Base-by-base conservation (phyloP, 2,888 invertebrate genomes). In the Panzeria rudis region DNA sequence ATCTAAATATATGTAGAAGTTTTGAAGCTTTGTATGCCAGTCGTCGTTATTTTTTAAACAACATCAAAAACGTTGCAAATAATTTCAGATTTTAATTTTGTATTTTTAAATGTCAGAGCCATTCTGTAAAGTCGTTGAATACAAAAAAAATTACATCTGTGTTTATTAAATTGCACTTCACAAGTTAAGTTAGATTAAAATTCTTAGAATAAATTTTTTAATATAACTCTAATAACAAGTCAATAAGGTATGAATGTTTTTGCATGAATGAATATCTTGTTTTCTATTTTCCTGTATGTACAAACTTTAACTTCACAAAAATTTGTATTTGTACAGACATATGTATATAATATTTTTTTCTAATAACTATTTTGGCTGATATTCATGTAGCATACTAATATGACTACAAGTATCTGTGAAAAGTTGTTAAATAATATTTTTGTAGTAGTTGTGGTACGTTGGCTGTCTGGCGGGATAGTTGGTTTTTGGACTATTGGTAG, bases 251-350 rank as follows among this genome's bases (percentile, higher is more conserved):
- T 73, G 23, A 23, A 20, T 52, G 20, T 44, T 17, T 59, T 38
- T 35, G 25, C 23, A 35, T 17, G 20, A 64, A 41, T 61, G 17
- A 64, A 71, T 50, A 77, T 72, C 56, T 59, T 29, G 41, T 56
- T 61, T 61, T 61, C n/a, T 47, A 61, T 23, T 47, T 68, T 68
- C 35, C 44, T 44, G 50, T 76, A 68, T 72, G 59, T 52, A 84
- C 52, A 84, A 71, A 84, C 71, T 82, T 77, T 56, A 77, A 50
- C 68, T 75, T 75, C 41, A 50, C 17, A 71, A 75, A 76, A 44
- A 29, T 29, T n/a, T n/a, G n/a, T n/a, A n/a, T n/a, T n/a, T n/a
- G n/a, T n/a, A n/a, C n/a, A n/a, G n/a, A 50, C 35, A 11, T 77
- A 62, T 15, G 47, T 76, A 56, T 29, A 47, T 44, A 23, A 20